Percentiles rank a stretch among this genome's conserved stretches.
phyloP scores from a whole-genome alignment of 23 tunicate genomes.

The Styela clava region DNA sequence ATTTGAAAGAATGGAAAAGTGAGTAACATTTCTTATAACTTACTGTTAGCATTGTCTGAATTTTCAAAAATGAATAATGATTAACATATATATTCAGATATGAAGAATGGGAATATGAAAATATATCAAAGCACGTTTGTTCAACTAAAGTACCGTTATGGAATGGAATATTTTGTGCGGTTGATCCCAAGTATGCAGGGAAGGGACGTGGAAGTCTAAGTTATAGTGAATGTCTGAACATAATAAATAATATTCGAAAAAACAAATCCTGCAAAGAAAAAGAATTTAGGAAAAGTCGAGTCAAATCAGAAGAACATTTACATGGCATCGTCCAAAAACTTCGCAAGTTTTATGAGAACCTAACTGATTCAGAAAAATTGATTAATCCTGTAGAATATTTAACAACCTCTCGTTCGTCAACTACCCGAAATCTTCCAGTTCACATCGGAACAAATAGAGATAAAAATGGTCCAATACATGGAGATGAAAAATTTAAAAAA shows the following conservation, averaged over 20 bases:
- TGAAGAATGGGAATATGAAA: conserved; percentile 86
- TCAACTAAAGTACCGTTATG: conserved; percentile 62
- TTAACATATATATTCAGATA: conserved; percentile 73
- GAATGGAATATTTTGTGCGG: conserved; percentile 88
- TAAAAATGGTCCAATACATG: no score
- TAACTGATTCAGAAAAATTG: no score
- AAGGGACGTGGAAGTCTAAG: conserved; percentile 59
- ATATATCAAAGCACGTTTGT: conserved; percentile 25
- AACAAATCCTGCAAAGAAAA: no score
- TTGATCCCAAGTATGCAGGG: conserved; percentile 66
- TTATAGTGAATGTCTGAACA: conserved; percentile 11
- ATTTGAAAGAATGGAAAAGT: no score
- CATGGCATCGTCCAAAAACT: not conserved
- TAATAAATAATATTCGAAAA: not conserved
- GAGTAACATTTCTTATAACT: no score
- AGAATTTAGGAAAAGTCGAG: not conserved
- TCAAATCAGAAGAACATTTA: not conserved
- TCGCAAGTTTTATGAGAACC: no score
- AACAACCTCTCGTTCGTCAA: not conserved
- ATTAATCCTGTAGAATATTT: no score
- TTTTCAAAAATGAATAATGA: no score
- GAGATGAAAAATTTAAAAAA: not conserved
- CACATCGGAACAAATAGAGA: not conserved
- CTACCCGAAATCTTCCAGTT: no score
- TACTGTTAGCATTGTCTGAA: no score